phyloP scores from a whole-genome alignment of 92 coral and sea anemone genomes.

The Paramuricea clavata region DNA sequence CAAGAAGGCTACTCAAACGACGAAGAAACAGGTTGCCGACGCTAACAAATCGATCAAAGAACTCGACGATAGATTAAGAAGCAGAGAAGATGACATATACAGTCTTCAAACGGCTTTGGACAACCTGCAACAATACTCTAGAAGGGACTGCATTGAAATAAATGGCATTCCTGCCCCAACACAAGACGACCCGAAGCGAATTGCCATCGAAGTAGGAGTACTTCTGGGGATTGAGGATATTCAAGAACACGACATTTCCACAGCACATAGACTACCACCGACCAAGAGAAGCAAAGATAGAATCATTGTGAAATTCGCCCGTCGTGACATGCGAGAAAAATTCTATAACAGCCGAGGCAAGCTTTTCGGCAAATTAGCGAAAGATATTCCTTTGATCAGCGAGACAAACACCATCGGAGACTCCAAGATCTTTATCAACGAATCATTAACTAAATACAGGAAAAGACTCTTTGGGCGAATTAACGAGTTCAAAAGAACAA shows the following conservation, averaged over 20 bases:
- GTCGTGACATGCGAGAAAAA: not conserved
- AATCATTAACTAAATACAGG: conserved; percentile 56
- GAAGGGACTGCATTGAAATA: conserved; percentile 15
- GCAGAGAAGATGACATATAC: not conserved
- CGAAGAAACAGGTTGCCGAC: conserved; percentile 2
- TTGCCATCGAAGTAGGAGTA: not conserved
- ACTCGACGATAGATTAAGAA: not conserved
- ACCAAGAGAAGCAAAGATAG: conserved; percentile 1
- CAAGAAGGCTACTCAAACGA: not conserved
- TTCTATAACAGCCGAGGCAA: not conserved
- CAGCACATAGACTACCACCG: conserved; percentile 12
- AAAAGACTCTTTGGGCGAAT: conserved; percentile 51
- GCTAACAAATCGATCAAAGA: not conserved
- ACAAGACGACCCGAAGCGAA: not conserved
- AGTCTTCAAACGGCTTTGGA: not conserved
- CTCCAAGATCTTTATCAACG: conserved; percentile 48
- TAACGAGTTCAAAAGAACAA: no score
- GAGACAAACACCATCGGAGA: not conserved
- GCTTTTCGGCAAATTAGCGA: not conserved
- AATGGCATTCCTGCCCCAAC: not conserved
- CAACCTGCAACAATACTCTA: conserved; percentile 7
- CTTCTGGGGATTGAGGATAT: conserved; percentile 1
- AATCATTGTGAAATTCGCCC: not conserved
- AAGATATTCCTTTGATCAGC: not conserved
- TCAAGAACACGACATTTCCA: not conserved